Base-by-base conservation (phyloP, 92 coral and sea anemone species). In the Anthopleura xanthogrammica region DNA sequence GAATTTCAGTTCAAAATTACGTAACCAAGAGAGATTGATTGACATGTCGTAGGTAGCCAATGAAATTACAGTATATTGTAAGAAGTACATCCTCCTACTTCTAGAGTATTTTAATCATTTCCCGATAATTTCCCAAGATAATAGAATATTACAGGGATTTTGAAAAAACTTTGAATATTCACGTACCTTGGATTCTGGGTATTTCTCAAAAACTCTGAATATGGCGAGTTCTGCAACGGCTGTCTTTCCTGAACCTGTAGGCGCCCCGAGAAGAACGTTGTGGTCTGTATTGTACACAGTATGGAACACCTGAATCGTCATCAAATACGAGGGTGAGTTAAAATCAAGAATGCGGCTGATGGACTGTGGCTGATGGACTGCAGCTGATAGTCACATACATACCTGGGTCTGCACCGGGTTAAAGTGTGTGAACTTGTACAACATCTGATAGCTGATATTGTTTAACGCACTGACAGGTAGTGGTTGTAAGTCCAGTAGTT, bases 171-270 rank as follows among this genome's bases (percentile, higher is more conserved):
- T 46, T 46, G 7, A 46, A 54, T 54, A 54, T 54, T 14, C 1
- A 75, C 87, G 39, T 74, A 97, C 99, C 97, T 97, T 97, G 60
- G 95, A 87, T 52, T 91, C 91, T 0, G 99, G 99, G 80, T 91
- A 89, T 81, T 90, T 78, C 68, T 94, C 95, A 42, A 97, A 97
- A 65, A 97, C 94, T 54, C 99, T 92, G 48, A 97, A 97, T 73
- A 94, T 97, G 16, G 98, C 99, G 71, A 97, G 90, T 64, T 97
- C 99, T 65, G 99, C 99, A 0, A 92, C 97, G n/a, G 95, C 88
- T 19, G 99, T 97, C 71, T 97, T 97, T 2, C 99, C 99, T 20
- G 98, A 94, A 7, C 99, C 99, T 9, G 99, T 97, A 66, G 99
- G 99, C n/a, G 99, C 99, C 3, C 99, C 99, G 29, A 97, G 94